Conservation (phyloP, 2,888 invertebrate genomes). For the Omphaloscelis lunosa region DNA sequence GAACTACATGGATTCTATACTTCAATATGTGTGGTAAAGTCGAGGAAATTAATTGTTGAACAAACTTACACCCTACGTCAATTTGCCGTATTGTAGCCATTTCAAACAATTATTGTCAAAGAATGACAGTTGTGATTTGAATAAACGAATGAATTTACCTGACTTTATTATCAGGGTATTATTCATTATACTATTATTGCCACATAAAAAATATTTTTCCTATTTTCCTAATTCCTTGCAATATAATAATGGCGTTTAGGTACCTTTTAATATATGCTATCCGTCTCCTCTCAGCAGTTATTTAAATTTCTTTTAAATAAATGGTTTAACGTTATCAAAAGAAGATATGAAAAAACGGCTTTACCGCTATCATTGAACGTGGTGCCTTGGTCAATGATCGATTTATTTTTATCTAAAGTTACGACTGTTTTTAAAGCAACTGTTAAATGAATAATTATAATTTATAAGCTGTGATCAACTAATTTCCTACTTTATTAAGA, state of each 20-base stretch:
- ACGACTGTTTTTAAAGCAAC: conserved; percentile 3
- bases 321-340: conserved; percentile 18
- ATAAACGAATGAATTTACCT: background rate
- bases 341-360: conserved; percentile 16
- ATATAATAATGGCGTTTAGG: too few relatives aligned
- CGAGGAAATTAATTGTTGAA: background rate
- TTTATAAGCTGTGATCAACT: background rate
- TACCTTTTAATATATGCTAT: background rate
- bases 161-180: background rate
- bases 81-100: background rate
- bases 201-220: background rate
- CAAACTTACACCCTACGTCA: background rate
- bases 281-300: background rate
- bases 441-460: background rate
- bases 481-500: background rate
- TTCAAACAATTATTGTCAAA: too few relatives aligned
- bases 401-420: conserved; percentile 13
- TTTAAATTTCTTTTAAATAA: conserved; percentile 1
- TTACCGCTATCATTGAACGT: conserved; percentile 18
- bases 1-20: background rate
- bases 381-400: conserved; percentile 41
- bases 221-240: background rate
- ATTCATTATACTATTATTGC: background rate
- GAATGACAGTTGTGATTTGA: background rate
- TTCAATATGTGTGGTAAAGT: background rate